These are phyloP conservation scores for Pegoplata infirma DNA, from an alignment of 2,888 invertebrate species.

Conservation along the genomic window DNA sequence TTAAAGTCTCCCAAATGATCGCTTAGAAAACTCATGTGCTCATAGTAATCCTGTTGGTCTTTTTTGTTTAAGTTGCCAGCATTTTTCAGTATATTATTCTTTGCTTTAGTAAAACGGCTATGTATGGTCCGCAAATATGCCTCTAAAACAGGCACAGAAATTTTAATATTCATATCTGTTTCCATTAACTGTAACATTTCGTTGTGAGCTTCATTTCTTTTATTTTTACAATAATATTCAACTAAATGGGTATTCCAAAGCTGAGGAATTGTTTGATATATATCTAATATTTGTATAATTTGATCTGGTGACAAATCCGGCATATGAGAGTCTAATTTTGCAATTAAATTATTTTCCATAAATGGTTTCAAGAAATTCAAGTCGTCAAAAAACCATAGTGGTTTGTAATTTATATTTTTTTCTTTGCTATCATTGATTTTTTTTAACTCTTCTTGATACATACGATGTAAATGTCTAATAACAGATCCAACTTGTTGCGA, in stretches of 20 bases:
- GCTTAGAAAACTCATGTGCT: conserved; percentile 34
- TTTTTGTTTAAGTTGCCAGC: neutral
- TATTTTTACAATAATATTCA: conserved; percentile 49
- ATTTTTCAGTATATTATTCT: conserved; percentile 26
- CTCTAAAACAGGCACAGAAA: conserved; percentile 19
- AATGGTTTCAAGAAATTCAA: conserved; percentile 33
- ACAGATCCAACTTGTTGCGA: neutral
- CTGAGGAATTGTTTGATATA: conserved; percentile 51
- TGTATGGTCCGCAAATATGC: conserved; percentile 39
- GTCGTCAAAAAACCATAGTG: conserved; percentile 23
- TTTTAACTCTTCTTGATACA: neutral
- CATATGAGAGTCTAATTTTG: conserved; percentile 28
- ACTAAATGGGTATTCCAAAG: conserved; percentile 54
- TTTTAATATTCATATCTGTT: conserved; percentile 24
- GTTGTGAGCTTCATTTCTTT: conserved; percentile 32
- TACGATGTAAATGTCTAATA: neutral
- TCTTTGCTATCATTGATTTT: neutral
- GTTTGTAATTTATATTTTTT: neutral
- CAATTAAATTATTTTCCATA: conserved; percentile 14
- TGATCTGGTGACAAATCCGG: conserved; percentile 39
- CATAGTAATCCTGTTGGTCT: conserved; percentile 31
- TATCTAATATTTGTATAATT: conserved; percentile 40
- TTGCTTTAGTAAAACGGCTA: conserved; percentile 45
- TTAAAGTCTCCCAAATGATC: conserved; percentile 52
- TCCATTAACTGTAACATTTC: conserved; percentile 47